A percentile compares a stretch with the other conserved stretches of the same genome.
These are phyloP conservation scores for Lipotes vexillifer DNA, from an alignment of 2,113 vertebrate species.

Conservation along the genomic window DNA sequence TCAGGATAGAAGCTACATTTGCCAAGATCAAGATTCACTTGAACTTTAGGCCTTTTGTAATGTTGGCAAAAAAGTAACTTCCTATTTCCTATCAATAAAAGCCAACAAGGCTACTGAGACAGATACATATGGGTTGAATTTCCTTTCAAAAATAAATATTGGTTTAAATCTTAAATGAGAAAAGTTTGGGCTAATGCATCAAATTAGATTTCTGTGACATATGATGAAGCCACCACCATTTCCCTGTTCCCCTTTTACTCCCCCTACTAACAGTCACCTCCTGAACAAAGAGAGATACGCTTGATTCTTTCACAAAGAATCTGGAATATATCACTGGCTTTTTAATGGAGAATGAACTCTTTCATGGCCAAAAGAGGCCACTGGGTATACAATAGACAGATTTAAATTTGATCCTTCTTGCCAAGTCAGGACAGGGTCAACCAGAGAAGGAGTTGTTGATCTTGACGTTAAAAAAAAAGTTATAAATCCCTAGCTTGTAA, in stretches of 20 bases:
- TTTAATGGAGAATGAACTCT: constrained; percentile 35
- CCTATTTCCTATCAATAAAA: constrained; percentile 44
- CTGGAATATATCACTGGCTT: constrained; percentile 5
- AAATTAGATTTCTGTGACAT: not conserved
- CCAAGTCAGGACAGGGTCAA: not conserved
- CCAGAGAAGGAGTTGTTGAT: not conserved
- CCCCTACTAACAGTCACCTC: not conserved
- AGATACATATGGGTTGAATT: constrained; percentile 56
- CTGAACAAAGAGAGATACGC: constrained; percentile 47
- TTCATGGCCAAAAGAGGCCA: not conserved
- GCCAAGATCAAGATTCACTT: constrained; percentile 61
- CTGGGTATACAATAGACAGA: not conserved
- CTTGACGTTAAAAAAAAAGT: not conserved
- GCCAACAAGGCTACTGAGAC: constrained; percentile 11
- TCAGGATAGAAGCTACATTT: constrained; percentile 30
- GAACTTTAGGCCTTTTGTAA: constrained; percentile 54
- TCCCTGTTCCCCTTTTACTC: constrained; percentile 10
- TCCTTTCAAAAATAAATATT: constrained; percentile 63
- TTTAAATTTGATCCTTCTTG: constrained; percentile 34
- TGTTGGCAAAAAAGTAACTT: constrained; percentile 57
- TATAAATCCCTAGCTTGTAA: not conserved
- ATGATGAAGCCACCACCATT: constrained; percentile 2
- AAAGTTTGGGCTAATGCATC: not conserved
- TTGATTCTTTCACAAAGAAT: constrained; percentile 49
- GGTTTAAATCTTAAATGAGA: constrained; percentile 47